Base-by-base conservation (phyloP, 2,888 invertebrate species). In the Caenorhabditis virilis region DNA sequence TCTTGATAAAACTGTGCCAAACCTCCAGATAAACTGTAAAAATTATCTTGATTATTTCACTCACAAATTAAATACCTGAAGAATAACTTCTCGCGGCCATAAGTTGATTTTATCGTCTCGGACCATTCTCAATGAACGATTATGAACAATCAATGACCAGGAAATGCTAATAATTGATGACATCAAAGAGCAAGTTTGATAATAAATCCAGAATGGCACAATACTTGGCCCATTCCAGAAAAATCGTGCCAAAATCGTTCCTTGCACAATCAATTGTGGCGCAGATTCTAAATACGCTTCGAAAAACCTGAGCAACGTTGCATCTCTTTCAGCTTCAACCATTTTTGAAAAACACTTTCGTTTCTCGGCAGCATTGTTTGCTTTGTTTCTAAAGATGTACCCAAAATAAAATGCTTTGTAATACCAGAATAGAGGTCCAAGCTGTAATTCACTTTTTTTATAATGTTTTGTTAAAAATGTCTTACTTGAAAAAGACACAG, bases 201-300 rank as follows among this genome's bases (percentile, higher is more conserved):
- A 54, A 35, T 60, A 74, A 2, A 68, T 22, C 53, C 62, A 71
- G n/a, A 52, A 27, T 1, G 69, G 69, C 2, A 35, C 38, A n/a
- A 39, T 38, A 9, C 6, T n/a, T 18, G 33, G 13, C 4, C 30
- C 43, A 15, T 43, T 46, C n/a, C 27, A 48, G 26, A 71, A 66
- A 30, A 53, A 64, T 15, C 64, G 51, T 1, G 64, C 57, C 1
- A 71, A 46, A 15, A 76, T 54, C 7, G 50, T 56, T 9, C 75
- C 77, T 63, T 78, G 79, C 15, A 79, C 63, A 9, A 78, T 47
- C 15, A 79, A 46, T 43, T 79, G 79, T 0, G 78, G 79, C 9
- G 74, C 69, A 1, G 77, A 74, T 60, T 79, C 79, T 15, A 78
- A 62, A 41, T 69, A 75, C 0, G 75, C 75, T 60, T 78, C 74